Base-by-base conservation (phyloP, 2,797 vertebrate genomes). In the Paguma larvata region DNA sequence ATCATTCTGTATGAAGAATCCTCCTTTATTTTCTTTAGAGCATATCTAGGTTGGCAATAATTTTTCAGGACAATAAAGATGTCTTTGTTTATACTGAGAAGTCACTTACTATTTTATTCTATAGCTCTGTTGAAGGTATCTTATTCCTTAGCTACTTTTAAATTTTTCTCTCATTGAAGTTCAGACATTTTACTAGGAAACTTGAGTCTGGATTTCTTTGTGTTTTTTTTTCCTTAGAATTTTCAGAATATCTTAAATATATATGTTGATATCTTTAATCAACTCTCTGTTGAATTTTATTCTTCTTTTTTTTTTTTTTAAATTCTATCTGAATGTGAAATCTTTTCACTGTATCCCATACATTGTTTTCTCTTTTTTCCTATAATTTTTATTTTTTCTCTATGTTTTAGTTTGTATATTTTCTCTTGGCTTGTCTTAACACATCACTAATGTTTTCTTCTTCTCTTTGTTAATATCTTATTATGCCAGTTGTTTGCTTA, bases 61-160 rank as follows among this genome's bases (percentile, higher is more conserved):
- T 48, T 88, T 93, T 83, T 78, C 12, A 78, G 77, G 12, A 65
- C 34, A 78, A 72, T 93, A 63, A 91, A 85, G 30, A 56, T 95
- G 62, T 56, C 53, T 89, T 73, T 95, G n/a, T 77, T 97, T 83
- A 75, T 83, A 46, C 23, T 93, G 25, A 46, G 38, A 91, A 87
- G 9, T 78, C 63, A 72, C 27, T 23, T 44, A 10, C 14, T 91
- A n/a, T 90, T 93, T 77, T 59, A 86, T 73, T 77, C 6, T 93
- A 9, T 46, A 90, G 62, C 44, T 87, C 19, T n/a, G 13, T 46
- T 70, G 32, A 91, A 34, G n/a, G 13, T 14, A n/a, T 53, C 63
- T 87, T 79, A 72, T 51, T 84, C 38, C 70, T 87, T 67, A 65
- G 27, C 23, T 78, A 18, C 46, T 34, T 79, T 94, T 77, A 91